Conservation (phyloP, 2,113 vertebrate genomes). For the Eubucco bourcierii region DNA sequence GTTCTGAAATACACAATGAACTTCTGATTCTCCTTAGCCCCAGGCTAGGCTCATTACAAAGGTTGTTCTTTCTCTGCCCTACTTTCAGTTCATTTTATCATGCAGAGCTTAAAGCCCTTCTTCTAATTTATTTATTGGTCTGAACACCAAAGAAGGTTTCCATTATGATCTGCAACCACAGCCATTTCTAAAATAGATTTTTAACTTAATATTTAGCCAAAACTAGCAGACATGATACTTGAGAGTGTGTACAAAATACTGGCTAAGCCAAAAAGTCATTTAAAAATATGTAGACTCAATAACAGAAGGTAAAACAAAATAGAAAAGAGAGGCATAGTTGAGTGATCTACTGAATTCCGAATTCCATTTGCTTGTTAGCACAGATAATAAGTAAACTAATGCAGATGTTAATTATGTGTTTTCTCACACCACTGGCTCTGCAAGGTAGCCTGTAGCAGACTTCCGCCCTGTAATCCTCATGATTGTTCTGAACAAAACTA, state of each 20-base stretch:
- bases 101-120: conserved; percentile 61
- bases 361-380: conserved; percentile 17
- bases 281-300: neutral
- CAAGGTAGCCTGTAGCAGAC: neutral
- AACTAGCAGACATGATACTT: conserved; percentile 22
- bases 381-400: conserved; percentile 33
- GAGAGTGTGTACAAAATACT: conserved; percentile 15
- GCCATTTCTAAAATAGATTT: conserved; percentile 55
- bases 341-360: conserved; percentile 13
- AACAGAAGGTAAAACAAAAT: conserved; percentile 19
- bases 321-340: neutral
- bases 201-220: conserved; percentile 34
- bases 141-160: conserved; percentile 67
- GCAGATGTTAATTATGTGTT: neutral
- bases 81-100: conserved; percentile 70
- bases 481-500: neutral
- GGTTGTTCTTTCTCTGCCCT: conserved; percentile 70
- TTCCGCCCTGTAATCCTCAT: neutral
- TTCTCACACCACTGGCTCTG: neutral
- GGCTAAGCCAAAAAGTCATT: neutral
- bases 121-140: conserved; percentile 75
- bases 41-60: conserved; percentile 65
- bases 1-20: conserved; percentile 67
- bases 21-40: conserved; percentile 64
- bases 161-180: conserved; percentile 57